Percentiles rank a stretch among this genome's conserved stretches.
Evolutionary conservation across 1,140 invertebrate genomes (phyloP).

Genomic region (Neodiprion virginianus): DNA sequence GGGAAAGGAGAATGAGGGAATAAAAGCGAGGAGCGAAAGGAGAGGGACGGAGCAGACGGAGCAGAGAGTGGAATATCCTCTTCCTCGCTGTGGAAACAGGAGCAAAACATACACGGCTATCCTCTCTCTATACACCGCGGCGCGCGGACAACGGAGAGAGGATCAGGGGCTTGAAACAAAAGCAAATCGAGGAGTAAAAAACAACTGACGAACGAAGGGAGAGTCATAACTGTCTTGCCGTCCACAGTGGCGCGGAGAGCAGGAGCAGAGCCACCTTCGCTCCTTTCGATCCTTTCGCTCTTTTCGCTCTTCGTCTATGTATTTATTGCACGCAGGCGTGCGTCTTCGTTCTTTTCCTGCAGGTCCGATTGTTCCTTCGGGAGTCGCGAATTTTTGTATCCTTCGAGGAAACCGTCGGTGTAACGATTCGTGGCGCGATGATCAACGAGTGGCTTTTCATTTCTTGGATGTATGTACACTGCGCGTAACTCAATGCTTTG

Average conservation of each 20-base stretch:
- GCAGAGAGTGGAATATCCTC: constrained; percentile 12
- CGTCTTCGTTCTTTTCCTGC: too few relatives aligned
- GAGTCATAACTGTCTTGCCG: constrained; percentile 32
- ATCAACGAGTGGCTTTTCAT: too few relatives aligned
- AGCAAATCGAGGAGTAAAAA: constrained; percentile 19
- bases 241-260: constrained; percentile 23
- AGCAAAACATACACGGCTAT: constrained; percentile 3
- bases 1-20: constrained; percentile 17
- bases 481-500: too few relatives aligned
- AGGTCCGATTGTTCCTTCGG: too few relatives aligned
- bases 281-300: not conserved
- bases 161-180: constrained; percentile 21
- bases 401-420: too few relatives aligned
- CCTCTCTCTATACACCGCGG: constrained; percentile 7
- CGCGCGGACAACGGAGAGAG: constrained; percentile 13
- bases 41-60: constrained; percentile 15
- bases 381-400: too few relatives aligned
- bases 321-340: too few relatives aligned
- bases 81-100: constrained; percentile 25
- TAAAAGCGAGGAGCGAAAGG: constrained; percentile 1
- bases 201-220: constrained; percentile 27
- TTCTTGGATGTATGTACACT: too few relatives aligned
- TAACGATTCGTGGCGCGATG: too few relatives aligned
- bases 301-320: too few relatives aligned
- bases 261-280: not conserved